Evolutionary conservation across 2,888 invertebrate genomes (phyloP).

Genomic region (Anticlea derivata): DNA sequence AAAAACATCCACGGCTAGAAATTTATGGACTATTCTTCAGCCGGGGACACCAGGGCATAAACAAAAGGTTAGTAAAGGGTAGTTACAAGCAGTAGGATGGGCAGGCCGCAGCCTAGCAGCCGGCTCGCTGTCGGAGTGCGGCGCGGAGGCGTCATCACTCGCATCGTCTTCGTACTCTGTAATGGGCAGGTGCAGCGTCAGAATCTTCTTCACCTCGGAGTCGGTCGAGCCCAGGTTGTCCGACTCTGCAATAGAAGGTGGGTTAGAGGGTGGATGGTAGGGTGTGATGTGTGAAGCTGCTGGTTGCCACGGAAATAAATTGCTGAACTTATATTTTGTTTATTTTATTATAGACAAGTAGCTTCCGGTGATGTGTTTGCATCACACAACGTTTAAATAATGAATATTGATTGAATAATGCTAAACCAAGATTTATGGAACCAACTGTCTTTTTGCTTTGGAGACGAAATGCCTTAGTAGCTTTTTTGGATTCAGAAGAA

Average conservation of each 20-base stretch:
- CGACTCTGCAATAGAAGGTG: slow-evolving; percentile 86
- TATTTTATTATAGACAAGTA: too few relatives aligned
- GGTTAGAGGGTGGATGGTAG: slow-evolving; percentile 18
- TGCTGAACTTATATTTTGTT: too few relatives aligned
- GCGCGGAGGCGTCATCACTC: slow-evolving; percentile 84
- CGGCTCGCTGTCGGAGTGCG: slow-evolving; percentile 80
- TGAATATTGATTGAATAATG: too few relatives aligned
- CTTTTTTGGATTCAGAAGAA: too few relatives aligned
- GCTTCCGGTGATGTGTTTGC: too few relatives aligned
- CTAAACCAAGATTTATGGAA: too few relatives aligned
- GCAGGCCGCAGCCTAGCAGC: slow-evolving; percentile 65
- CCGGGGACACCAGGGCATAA: too few relatives aligned
- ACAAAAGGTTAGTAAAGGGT: background rate
- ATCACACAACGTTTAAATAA: too few relatives aligned
- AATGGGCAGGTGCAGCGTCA: slow-evolving; percentile 96
- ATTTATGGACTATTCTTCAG: too few relatives aligned
- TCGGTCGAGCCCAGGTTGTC: slow-evolving; percentile 97
- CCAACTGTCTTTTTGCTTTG: too few relatives aligned
- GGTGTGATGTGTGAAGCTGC: slow-evolving; percentile 43
- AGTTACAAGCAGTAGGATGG: slow-evolving; percentile 71
- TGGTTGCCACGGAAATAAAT: slow-evolving; percentile 38
- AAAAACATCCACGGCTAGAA: too few relatives aligned
- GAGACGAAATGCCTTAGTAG: background rate
- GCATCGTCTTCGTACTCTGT: slow-evolving; percentile 97
- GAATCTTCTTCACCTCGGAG: slow-evolving; percentile 96